Percentiles rank a stretch among this genome's conserved stretches.
phyloP scores from a whole-genome alignment of 2,113 vertebrate genomes.

The Myotis yumanensis region DNA sequence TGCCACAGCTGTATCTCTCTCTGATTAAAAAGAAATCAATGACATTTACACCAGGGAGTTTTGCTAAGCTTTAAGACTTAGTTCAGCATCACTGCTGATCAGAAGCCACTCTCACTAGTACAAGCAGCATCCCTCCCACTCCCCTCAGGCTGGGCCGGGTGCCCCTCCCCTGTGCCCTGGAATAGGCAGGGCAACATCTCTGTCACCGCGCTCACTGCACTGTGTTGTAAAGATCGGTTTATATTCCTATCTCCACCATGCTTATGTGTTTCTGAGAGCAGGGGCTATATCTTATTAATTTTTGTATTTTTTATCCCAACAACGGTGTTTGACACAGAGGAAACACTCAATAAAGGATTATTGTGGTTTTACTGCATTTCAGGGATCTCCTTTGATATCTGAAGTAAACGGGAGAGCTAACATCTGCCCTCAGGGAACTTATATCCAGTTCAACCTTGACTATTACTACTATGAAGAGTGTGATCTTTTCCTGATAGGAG shows the following conservation, averaged over 20 bases:
- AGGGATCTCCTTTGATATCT: background rate
- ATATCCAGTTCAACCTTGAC: background rate
- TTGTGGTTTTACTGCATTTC: background rate
- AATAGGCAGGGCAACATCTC: background rate
- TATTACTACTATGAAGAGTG: background rate
- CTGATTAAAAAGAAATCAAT: background rate
- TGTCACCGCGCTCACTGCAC: background rate
- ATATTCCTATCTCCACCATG: background rate
- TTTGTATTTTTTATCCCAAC: background rate
- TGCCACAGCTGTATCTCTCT: background rate
- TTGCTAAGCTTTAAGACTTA: background rate
- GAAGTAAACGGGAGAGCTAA: background rate
- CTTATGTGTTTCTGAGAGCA: background rate
- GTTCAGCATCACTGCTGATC: background rate
- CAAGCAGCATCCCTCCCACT: background rate
- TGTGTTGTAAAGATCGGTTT: background rate
- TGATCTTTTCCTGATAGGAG: background rate
- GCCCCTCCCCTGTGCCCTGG: background rate
- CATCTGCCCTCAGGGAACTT: background rate
- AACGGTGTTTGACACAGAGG: background rate
- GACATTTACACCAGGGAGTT: background rate
- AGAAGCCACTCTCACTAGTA: background rate
- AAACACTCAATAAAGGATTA: background rate
- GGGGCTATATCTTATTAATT: background rate
- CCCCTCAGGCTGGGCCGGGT: fast-evolving